phyloP scores from a whole-genome alignment of 2,113 vertebrate species.

The Diphyllodes magnificus region DNA sequence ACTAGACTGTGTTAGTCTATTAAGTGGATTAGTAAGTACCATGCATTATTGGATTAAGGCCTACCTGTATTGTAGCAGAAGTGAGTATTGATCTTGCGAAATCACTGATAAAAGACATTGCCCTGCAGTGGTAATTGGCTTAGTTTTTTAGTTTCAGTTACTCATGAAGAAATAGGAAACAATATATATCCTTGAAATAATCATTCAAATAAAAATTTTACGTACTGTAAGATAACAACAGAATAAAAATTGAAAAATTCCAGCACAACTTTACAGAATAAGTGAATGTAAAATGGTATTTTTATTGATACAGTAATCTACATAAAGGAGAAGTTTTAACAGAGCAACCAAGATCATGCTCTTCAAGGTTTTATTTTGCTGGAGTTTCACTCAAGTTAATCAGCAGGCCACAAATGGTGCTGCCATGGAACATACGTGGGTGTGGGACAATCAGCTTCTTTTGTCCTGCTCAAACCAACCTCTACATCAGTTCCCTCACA shows the following conservation, averaged over 20 bases:
- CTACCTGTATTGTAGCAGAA: not conserved
- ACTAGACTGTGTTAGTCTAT: not conserved
- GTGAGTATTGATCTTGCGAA: not conserved
- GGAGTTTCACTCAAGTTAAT: not conserved
- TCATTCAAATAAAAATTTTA: not conserved
- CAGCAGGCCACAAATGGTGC: not conserved
- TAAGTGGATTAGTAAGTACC: not conserved
- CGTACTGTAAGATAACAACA: not conserved
- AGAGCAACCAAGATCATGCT: not conserved
- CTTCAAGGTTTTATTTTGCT: not conserved
- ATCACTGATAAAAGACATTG: not conserved
- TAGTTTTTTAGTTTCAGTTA: not conserved
- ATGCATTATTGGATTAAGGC: not conserved
- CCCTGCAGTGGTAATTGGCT: not conserved
- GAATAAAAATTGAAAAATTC: not conserved
- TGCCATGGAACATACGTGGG: not conserved
- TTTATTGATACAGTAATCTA: not conserved
- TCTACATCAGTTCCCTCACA: not conserved
- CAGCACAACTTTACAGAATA: not conserved
- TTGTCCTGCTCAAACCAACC: not conserved
- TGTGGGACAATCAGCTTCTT: not conserved
- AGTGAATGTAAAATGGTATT: not conserved
- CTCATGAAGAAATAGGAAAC: not conserved
- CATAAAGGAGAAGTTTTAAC: not conserved
- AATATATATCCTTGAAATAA: not conserved